phyloP scores from a whole-genome alignment of 2,888 invertebrate genomes.

The Tinea pellionella region DNA sequence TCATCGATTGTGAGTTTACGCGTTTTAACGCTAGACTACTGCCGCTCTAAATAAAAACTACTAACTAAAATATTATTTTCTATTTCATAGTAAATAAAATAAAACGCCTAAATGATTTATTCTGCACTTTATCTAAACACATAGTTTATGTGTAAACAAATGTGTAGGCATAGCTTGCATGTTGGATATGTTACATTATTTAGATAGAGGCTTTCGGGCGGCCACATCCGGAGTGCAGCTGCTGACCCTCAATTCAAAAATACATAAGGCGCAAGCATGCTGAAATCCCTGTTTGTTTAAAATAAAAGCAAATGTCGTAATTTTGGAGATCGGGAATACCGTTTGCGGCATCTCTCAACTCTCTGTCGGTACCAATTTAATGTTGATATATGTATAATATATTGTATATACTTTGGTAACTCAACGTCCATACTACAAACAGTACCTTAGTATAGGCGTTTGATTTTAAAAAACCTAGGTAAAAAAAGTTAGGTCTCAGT shows the following conservation, averaged over 20 bases:
- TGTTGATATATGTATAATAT: no score
- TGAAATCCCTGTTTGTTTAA: neutral
- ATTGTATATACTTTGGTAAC: no score
- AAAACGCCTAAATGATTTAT: neutral
- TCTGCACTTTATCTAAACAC: neutral
- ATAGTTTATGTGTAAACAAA: neutral
- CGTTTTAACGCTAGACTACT: no score
- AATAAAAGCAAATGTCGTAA: neutral
- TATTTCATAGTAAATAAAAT: no score
- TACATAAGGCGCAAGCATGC: neutral
- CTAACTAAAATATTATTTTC: no score
- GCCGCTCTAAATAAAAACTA: no score
- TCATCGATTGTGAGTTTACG: no score
- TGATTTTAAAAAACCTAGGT: neutral
- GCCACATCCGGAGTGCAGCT: slow-evolving; percentile 6
- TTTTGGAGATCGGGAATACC: no score
- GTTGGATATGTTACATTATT: neutral
- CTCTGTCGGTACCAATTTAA: no score
- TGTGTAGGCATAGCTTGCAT: neutral
- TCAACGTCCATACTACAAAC: no score
- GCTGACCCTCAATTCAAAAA: slow-evolving; percentile 8
- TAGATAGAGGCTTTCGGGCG: slow-evolving; percentile 7
- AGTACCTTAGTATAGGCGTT: no score
- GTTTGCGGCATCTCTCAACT: no score
- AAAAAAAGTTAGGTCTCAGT: neutral